Base-by-base conservation (phyloP, 2,888 invertebrate genomes). In the Slavum lentiscoides region DNA sequence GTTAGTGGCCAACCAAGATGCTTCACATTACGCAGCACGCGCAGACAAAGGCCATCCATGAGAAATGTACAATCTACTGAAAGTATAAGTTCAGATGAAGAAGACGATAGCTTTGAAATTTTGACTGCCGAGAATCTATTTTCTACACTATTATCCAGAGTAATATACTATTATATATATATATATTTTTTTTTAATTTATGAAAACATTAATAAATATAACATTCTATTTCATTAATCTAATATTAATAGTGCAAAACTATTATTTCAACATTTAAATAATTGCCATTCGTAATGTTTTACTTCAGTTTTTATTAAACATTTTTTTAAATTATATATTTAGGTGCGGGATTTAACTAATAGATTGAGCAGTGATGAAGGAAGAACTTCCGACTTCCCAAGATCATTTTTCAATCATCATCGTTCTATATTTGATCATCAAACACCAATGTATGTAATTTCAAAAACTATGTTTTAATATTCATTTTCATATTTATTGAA, bases 121-220 rank as follows among this genome's bases (percentile, higher is more conserved):
- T 90, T 96, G 84, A 95, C 95, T 3, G 95, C 95, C 0, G 96
- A 96, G 88, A 94, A 94, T 86, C 89, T 96, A 75, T 96, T 96
- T 88, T 94, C 95, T 19, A 94, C 94, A 19, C 88, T 95, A 74
- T 87, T 95, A 83, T 93, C 94, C 84, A 89, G 95, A 87, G 95
- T 95, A 87, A 69, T 70, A 23, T 21, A 73, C 1, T 64, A 59
- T 30, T 53, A n/a, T 58, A 58, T 55, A 55, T 19, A 55, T 55
- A 2, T 19, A 58, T 7, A 21, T 21, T 0, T 59, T 9, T 39
- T 53, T 68, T 23, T 0, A 49, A 68, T 67, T 43, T 67, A 67
- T 67, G 53, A 53, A 53, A 53, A 17, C 13, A 53, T 53, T 53
- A 5, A 53, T 13, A 53, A 19, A 55, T 55, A 19, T 19, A 19